Evolutionary conservation across 2,797 vertebrate genomes (phyloP).

Genomic region (Melanotaenia trifasciata): DNA sequence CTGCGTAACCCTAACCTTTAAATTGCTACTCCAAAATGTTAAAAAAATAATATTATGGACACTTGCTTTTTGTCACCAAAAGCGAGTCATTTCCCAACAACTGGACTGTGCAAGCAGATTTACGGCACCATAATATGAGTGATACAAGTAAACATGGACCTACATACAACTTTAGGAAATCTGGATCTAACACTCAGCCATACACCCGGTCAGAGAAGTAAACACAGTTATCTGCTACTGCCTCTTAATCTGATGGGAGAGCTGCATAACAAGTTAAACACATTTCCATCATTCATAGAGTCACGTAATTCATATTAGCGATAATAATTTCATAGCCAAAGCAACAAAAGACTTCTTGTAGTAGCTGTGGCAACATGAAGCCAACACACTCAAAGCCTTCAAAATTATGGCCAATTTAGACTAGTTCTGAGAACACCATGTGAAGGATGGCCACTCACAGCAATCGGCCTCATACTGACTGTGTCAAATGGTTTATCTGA

Average conservation of each 20-base stretch:
- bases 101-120: not conserved
- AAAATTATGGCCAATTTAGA: not conserved
- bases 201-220: too few species aligned
- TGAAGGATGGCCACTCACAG: not conserved
- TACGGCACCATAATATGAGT: too few species aligned
- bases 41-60: too few species aligned
- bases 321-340: not conserved
- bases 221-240: not conserved
- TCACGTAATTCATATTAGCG: not conserved
- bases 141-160: too few species aligned
- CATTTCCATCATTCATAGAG: not conserved
- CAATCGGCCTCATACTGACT: not conserved
- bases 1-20: too few species aligned
- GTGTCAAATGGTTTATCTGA: not conserved
- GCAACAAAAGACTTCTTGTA: not conserved
- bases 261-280: not conserved
- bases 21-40: too few species aligned
- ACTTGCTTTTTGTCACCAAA: not conserved
- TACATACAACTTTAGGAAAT: too few species aligned
- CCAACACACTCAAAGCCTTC: not conserved
- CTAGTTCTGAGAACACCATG: not conserved
- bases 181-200: too few species aligned
- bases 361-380: not conserved
- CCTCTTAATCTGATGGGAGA: not conserved
- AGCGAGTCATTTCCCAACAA: not conserved